Base-by-base conservation (phyloP, 2,888 invertebrate genomes). In the Parthenolecanium corni region DNA sequence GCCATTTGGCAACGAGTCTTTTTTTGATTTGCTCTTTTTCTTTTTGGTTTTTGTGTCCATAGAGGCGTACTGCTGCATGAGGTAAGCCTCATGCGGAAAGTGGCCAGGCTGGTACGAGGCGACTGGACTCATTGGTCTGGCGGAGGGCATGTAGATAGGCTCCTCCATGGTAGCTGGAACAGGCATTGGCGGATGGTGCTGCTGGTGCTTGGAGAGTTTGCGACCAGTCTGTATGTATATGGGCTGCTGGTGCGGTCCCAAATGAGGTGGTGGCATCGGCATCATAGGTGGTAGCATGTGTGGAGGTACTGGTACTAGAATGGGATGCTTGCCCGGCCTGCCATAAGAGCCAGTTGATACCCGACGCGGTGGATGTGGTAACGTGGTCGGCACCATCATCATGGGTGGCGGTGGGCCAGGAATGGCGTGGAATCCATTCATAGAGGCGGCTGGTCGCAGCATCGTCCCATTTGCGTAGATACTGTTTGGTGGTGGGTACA, bases 91-190 rank as follows among this genome's bases (percentile, higher is more conserved):
- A 72, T 80, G 74, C 44, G 81, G 79, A 68, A 79, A 70, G 76
- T 78, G 69, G 76, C 80, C 70, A 76, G 81, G 68, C 81, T 84
- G 72, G 81, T 83, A 75, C 68, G 80, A 74, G 66, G 80, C 74
- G 0, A 80, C 79, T 1, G 82, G 82, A 51, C 81, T 78, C 66
- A 80, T 68, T 0, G 79, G 77, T 56, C 79, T 69, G 61, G 76
- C 76, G 51, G 77, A 77, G 3, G 80, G 79, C 76, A 80, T 78
- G 71, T 81, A 81, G 51, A 76, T 73, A 2, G 76, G 76, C 66
- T 77, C 76, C 67, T 77, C 76, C 67, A 69, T 69, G 20, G 68
- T 65, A 20, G 70, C 65, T 36, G 68, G 79, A 75, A 31, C 76
- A 71, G 49, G 73, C 71, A 47, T 72, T 4, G 31, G 31, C 31